Conservation (phyloP, 2,888 invertebrate species). For the Scaptomyza reducta region DNA sequence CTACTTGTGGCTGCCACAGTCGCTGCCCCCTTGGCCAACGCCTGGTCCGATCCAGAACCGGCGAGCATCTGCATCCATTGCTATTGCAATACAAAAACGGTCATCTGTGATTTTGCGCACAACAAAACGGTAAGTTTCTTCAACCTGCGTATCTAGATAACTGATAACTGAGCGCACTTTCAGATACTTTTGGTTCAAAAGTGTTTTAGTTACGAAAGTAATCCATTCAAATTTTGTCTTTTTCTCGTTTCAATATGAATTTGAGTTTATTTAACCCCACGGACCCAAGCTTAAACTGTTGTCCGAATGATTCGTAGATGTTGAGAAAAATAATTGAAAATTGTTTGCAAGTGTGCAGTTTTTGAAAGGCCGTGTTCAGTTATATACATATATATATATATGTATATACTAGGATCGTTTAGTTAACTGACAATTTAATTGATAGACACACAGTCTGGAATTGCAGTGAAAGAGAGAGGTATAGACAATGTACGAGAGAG, state of each 20-base stretch:
- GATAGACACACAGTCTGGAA: constrained; percentile 10
- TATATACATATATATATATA: background rate
- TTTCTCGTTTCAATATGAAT: background rate
- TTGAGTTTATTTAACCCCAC: background rate
- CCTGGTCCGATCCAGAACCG: background rate
- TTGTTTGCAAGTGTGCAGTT: background rate
- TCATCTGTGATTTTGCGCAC: constrained; percentile 33
- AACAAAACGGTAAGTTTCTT: constrained; percentile 44
- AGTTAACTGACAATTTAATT: constrained; percentile 17
- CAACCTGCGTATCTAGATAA: background rate
- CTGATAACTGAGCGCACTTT: background rate
- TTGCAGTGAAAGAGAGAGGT: background rate
- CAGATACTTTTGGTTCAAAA: no score
- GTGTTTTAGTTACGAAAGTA: no score
- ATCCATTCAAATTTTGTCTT: no score
- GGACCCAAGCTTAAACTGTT: background rate
- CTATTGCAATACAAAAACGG: constrained; percentile 11
- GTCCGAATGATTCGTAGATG: background rate
- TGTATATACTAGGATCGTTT: constrained; percentile 5
- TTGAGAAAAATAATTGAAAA: constrained; percentile 1
- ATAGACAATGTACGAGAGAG: background rate
- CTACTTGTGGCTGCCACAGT: constrained; percentile 19
- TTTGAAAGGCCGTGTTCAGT: background rate
- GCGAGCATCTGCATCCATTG: constrained; percentile 38
- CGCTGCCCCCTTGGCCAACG: background rate